phyloP scores from a whole-genome alignment of 2,888 invertebrate genomes.

The Callosobruchus maculatus region DNA sequence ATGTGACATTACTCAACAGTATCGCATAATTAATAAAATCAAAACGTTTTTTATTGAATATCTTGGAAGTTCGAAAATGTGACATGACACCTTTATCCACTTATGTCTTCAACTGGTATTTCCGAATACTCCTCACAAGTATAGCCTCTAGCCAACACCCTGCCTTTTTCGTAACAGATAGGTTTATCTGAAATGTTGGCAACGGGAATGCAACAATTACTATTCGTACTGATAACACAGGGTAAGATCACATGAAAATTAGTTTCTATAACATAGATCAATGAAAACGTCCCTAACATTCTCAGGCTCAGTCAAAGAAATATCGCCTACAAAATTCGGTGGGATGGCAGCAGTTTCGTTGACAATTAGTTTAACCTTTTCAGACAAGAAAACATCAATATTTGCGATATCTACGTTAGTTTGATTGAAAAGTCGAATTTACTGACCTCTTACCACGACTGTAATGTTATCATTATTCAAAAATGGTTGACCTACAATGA shows the following conservation, averaged over 20 bases:
- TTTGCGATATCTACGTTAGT: background rate
- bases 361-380: constrained; percentile 7
- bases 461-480: constrained; percentile 14
- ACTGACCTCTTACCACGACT: constrained; percentile 12
- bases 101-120: too few species aligned
- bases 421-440: constrained; percentile 13
- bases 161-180: constrained; percentile 13
- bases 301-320: constrained; percentile 3
- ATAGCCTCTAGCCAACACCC: constrained; percentile 9
- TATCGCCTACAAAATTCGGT: constrained; percentile 8
- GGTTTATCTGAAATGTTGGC: constrained; percentile 9
- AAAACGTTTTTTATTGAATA: too few species aligned
- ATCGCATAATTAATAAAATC: too few species aligned
- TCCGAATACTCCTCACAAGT: constrained; percentile 11
- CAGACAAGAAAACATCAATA: background rate
- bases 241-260: constrained; percentile 9
- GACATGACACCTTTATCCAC: too few species aligned
- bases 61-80: too few species aligned
- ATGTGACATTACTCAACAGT: too few species aligned
- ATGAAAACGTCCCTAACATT: constrained; percentile 8
- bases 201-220: constrained; percentile 5
- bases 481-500: constrained; percentile 22
- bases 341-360: constrained; percentile 10
- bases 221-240: constrained; percentile 7
- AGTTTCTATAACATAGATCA: constrained; percentile 10